Conservation (phyloP, 2,888 invertebrate species). For the Volucella bombylans region DNA sequence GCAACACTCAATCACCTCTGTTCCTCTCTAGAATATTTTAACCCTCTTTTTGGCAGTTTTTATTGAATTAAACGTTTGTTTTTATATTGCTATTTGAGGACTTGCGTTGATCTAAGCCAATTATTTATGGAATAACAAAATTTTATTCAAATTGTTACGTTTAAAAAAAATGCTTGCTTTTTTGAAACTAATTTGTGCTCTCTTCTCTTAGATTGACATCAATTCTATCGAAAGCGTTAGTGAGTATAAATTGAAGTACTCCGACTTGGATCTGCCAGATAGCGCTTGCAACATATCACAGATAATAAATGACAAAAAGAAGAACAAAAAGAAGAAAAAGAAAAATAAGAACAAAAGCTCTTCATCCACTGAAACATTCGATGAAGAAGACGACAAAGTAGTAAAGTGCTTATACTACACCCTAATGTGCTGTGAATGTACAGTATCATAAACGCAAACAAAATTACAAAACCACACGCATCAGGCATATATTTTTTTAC, state of each 20-base stretch:
- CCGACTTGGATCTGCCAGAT: conserved; percentile 65
- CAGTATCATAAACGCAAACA: conserved; percentile 79
- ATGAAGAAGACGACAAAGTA: conserved; percentile 79
- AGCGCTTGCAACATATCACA: conserved; percentile 73
- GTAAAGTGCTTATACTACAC: conserved; percentile 82
- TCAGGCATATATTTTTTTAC: conserved; percentile 48
- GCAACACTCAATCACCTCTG: no score
- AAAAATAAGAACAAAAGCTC: conserved; percentile 74
- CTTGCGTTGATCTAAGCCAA: neutral
- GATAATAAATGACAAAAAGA: conserved; percentile 74
- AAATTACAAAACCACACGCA: conserved; percentile 31
- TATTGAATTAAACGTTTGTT: no score
- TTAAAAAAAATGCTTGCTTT: neutral
- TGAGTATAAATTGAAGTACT: conserved; percentile 67
- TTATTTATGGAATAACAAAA: no score
- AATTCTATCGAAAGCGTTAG: conserved; percentile 81
- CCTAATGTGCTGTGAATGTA: conserved; percentile 82
- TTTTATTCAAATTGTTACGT: neutral
- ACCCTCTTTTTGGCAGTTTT: no score
- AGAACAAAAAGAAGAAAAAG: conserved; percentile 79
- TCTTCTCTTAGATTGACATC: conserved; percentile 78
- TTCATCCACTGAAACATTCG: conserved; percentile 34
- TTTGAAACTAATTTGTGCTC: neutral
- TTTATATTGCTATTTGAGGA: no score
- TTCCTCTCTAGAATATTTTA: no score